Conservation (phyloP, 1,140 invertebrate species). For the Diuraphis noxia region DNA sequence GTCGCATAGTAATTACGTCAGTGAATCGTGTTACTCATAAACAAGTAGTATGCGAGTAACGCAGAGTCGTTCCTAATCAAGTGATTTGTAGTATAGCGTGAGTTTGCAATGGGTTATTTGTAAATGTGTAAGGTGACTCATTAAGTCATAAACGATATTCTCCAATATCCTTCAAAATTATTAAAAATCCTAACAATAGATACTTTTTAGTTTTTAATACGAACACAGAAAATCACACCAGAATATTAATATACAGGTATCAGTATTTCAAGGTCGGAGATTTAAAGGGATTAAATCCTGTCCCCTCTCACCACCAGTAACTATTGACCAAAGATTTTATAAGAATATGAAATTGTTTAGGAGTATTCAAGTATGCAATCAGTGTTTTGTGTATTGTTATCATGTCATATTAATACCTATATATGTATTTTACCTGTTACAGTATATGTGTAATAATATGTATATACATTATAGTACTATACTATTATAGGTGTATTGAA, state of each 20-base stretch:
- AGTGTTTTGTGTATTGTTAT: neutral
- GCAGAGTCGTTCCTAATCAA: neutral
- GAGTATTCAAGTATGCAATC: neutral
- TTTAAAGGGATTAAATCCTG: neutral
- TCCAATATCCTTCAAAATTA: neutral
- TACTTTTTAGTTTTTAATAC: neutral
- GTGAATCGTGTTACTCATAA: slow-evolving; percentile 32
- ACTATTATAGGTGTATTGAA: neutral
- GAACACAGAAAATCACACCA: neutral
- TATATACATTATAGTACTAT: neutral
- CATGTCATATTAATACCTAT: no score
- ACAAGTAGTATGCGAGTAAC: slow-evolving; percentile 28
- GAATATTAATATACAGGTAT: neutral
- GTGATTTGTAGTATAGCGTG: slow-evolving; percentile 15
- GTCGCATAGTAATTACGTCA: slow-evolving; percentile 50
- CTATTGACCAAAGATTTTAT: neutral
- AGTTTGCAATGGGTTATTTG: slow-evolving; percentile 10
- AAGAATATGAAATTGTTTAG: neutral
- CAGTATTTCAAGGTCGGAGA: neutral
- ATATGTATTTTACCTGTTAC: neutral
- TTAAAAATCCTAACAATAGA: neutral
- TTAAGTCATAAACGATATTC: neutral
- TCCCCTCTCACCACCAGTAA: neutral
- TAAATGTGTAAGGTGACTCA: slow-evolving; percentile 29
- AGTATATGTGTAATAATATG: neutral